Evolutionary conservation across 1,140 invertebrate genomes (phyloP), one percentile per base, ranked within the genome.

Genomic region (Agrilus planipennis): DNA sequence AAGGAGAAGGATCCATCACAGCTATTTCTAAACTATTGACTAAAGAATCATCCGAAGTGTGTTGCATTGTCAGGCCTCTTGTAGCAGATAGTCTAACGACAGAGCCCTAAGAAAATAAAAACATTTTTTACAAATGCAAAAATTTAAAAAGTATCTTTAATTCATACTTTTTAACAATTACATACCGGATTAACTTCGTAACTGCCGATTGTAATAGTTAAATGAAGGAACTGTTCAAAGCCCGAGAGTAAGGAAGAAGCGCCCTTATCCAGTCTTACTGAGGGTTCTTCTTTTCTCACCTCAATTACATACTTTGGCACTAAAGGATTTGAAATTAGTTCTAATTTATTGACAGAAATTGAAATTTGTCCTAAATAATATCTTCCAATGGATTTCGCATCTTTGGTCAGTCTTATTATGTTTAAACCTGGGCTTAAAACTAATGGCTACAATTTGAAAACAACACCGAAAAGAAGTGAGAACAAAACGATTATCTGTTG

Each of bases 341-440:
- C 65, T 3, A 72, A 49, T 45, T 69, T 58, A 39, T 75, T 71
- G 11, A 79, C 55, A 10, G 76, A 42, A 15, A 80, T 49, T 3
- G 74, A 75, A 20, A 79, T 50, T 46, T 76, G 75, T 9, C 69
- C 71, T 22, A 79, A 55, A 54, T 69, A 72, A 46, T 72, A 79
- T 19, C 66, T 62, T 4, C 75, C 76, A 22, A 73, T 69, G 46
- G 69, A 63, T n/a, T 62, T 65, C 0, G 71, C 73, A 53, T 73
- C 64, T 44, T 71, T 74, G 21, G 65, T 73, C 11, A 89, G 59
- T 32, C 64, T 63, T 20, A 89, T 63, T 2, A 70, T 62, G 60
- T 90, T 91, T 6, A 65, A 38, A n/a, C 87, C 87, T 0, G 87
- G 85, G 45, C 69, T 62, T 25, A 83, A 47, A 11, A 61, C 47